Base-by-base conservation (phyloP, 2,797 vertebrate species). In the Todus mexicanus region DNA sequence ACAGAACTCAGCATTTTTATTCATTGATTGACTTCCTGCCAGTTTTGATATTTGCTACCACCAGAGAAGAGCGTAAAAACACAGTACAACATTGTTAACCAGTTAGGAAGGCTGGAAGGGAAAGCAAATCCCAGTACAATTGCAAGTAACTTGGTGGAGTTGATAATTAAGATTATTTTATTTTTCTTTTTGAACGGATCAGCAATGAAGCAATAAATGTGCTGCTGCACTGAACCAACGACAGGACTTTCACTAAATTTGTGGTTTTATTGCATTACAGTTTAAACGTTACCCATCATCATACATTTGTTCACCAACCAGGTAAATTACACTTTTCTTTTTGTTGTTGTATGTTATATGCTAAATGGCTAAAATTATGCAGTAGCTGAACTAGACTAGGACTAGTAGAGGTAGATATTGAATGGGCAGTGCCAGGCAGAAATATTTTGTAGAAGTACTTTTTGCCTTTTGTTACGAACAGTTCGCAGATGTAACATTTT, bases 341-440 rank as follows among this genome's bases (percentile, higher is more conserved):
- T 54, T n/a, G n/a, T n/a, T n/a, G n/a, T n/a, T n/a, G 4, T 74
- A 8, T 37, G 57, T 76, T 95, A 60, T 38, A 98, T 74, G 45
- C 71, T 94, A 84, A 94, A 92, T 79, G 98, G 88, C 97, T 98
- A 82, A 98, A 98, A 95, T 53, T 97, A 76, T 40, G 98, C 92
- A 98, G 98, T 97, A 98, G 98, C 89, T 88, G 96, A 60, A 98
- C 98, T 73, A 98, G 98, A 94, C 98, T 98, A 79, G 98, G 98
- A 63, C 98, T 98, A 94, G 98, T 98, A 98, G 98, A 99, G 96
- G 93, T 98, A 57, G 98, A 99, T 95, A 97, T 98, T 96, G 95
- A 97, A 83, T 79, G 98, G 96, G 98, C 98, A 70, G 96, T 98
- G 90, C 98, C 98, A 89, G 98, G 92, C 98, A 98, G 98, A 98